These are phyloP conservation scores for Conger conger DNA, from an alignment of 2,113 vertebrate genomes.

Conservation along the genomic window DNA sequence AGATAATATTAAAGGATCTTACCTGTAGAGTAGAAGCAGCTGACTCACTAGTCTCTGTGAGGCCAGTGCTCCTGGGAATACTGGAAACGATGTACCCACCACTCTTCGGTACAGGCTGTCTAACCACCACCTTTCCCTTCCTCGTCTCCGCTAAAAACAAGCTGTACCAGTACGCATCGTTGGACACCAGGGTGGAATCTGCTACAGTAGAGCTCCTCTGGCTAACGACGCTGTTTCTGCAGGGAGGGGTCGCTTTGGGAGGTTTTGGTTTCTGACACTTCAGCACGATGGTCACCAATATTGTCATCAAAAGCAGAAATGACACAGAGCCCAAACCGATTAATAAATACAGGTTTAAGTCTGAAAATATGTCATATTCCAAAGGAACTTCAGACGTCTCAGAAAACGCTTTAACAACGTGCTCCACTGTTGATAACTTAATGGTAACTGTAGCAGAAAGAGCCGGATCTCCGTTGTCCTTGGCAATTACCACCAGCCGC, in stretches of 20 bases:
- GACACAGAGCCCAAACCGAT: slow-evolving; percentile 73
- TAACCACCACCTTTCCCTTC: slow-evolving; percentile 64
- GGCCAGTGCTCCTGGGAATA: slow-evolving; percentile 56
- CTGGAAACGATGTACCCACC: slow-evolving; percentile 67
- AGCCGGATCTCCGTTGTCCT: slow-evolving; percentile 69
- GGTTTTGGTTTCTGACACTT: slow-evolving; percentile 60
- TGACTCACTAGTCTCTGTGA: slow-evolving; percentile 57
- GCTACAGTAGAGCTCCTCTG: slow-evolving; percentile 64
- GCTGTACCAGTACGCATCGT: slow-evolving; percentile 67
- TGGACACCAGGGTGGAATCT: slow-evolving; percentile 66
- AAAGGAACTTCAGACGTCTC: slow-evolving; percentile 72
- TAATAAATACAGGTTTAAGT: slow-evolving; percentile 61
- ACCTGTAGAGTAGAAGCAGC: slow-evolving; percentile 63
- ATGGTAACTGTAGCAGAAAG: slow-evolving; percentile 77
- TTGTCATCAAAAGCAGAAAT: slow-evolving; percentile 69
- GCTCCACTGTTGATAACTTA: slow-evolving; percentile 69
- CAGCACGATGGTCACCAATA: slow-evolving; percentile 64
- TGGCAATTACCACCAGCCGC: slow-evolving; percentile 62
- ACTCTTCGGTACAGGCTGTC: slow-evolving; percentile 62
- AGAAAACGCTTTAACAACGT: slow-evolving; percentile 71
- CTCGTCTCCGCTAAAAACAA: slow-evolving; percentile 65
- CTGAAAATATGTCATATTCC: slow-evolving; percentile 60
- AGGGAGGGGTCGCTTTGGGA: slow-evolving; percentile 52
- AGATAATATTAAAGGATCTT: slow-evolving; percentile 22
- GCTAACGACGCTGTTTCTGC: slow-evolving; percentile 64